Evolutionary conservation across 2,888 invertebrate genomes (phyloP), one percentile per base, ranked within the genome.

Genomic region (Eupithecia abbreviata): DNA sequence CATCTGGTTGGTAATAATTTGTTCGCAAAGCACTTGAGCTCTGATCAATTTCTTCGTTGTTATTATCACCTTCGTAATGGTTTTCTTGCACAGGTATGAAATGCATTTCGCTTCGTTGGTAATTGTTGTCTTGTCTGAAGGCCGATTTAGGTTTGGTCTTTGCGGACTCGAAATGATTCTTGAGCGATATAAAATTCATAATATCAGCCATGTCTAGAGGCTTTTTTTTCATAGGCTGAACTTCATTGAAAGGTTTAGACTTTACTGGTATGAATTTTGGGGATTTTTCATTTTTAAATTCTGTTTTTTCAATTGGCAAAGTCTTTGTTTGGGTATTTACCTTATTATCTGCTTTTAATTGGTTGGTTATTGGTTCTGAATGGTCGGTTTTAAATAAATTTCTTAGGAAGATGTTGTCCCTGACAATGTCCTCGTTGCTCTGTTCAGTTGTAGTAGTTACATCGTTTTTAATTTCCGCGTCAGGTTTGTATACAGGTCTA

Each of bases 151-250:
- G 85, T 78, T 88, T 91, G 51, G 92, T 80, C 86, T 92, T 94
- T 75, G 80, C 87, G 0, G 94, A 91, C 83, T 95, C 95, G 75
- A 95, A 95, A 70, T 91, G 85, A 81, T 93, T 93, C 85, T 91
- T 94, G 67, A 88, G 84, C 12, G 90, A 85, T 68, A 95, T 88
- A 73, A 88, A 94, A 81, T 93, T 93, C 18, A 94, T 80, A 45
- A 95, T 85, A 55, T 93, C 92, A 10, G 88, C 83, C 15, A 93
- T 83, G 74, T 94, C 92, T 5, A 92, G 71, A 0, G 91, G 89
- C 58, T 90, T 93, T 66, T 87, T 91, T 79, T 88, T 85, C 4
- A 82, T 77, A 5, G 73, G 67, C 82, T 90, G 90, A 2, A 90
- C 81, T 68, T 92, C 91, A 77, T 90, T 90, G 62, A 84, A 76